phyloP scores from a whole-genome alignment of 2,888 invertebrate genomes.

The Cartodere bifasciata region DNA sequence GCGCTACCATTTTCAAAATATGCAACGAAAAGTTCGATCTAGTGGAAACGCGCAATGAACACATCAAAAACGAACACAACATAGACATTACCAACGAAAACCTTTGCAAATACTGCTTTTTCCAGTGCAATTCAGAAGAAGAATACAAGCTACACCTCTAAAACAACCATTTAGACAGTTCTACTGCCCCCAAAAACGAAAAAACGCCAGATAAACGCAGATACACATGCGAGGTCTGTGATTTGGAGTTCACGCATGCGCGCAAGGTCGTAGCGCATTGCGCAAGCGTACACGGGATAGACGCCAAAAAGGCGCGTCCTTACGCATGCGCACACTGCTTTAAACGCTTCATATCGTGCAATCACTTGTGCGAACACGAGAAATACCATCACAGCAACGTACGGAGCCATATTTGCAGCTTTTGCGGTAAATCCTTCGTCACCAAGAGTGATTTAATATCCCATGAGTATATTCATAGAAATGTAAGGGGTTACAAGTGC shows the following conservation, averaged over 20 bases:
- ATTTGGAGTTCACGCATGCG: too few species aligned
- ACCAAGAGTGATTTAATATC: constrained; percentile 23
- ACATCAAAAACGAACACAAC: neutral
- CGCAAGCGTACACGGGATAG: constrained; percentile 19
- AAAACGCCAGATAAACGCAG: too few species aligned
- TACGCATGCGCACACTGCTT: constrained; percentile 22
- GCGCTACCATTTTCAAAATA: neutral
- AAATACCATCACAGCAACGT: constrained; percentile 24
- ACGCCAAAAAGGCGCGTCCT: constrained; percentile 19
- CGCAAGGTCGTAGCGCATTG: too few species aligned
- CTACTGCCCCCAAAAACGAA: too few species aligned
- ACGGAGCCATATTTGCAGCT: constrained; percentile 23
- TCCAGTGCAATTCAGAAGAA: too few species aligned
- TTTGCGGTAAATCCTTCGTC: constrained; percentile 32
- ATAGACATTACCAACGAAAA: too few species aligned
- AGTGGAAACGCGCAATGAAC: neutral
- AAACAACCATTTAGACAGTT: too few species aligned
- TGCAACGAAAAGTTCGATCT: neutral
- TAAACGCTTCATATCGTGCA: constrained; percentile 22
- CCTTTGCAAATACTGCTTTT: too few species aligned
- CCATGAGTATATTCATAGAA: constrained; percentile 26
- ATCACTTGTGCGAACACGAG: constrained; percentile 22
- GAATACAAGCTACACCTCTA: too few species aligned
- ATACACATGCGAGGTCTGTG: too few species aligned
- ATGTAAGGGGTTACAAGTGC: constrained; percentile 23